Evolutionary conservation across 2,888 invertebrate species (phyloP).

Genomic region (Rotaria macrura): DNA sequence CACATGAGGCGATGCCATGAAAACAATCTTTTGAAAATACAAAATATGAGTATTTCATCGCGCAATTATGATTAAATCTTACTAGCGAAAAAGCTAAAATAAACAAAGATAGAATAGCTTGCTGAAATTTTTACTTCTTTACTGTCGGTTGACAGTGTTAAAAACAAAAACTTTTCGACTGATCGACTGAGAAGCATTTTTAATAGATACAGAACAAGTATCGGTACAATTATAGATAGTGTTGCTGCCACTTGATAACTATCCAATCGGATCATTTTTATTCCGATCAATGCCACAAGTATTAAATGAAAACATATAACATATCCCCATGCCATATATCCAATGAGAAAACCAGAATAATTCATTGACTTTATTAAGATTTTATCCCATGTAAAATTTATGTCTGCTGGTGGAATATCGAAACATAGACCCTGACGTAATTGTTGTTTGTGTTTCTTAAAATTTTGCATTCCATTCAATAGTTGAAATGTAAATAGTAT

Average conservation of each 20-base stretch:
- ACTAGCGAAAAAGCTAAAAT: conserved; percentile 22
- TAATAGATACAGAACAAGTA: background rate
- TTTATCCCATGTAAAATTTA: background rate
- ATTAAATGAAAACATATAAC: conserved; percentile 8
- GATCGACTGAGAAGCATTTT: background rate
- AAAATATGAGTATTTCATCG: too few species aligned
- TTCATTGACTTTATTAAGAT: background rate
- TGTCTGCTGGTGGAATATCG: background rate
- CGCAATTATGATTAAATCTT: background rate
- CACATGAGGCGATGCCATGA: conserved; percentile 3
- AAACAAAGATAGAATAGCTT: background rate
- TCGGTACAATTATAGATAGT: background rate
- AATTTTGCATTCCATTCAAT: conserved; percentile 25
- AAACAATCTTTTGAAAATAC: background rate
- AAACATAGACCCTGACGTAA: background rate
- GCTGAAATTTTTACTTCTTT: background rate
- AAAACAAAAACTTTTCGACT: background rate
- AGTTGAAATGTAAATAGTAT: conserved; percentile 20
- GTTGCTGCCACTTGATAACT: background rate
- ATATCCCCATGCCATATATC: conserved; percentile 20
- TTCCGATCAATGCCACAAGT: background rate
- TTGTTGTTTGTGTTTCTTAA: conserved; percentile 23
- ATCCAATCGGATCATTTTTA: background rate
- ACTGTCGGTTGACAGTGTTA: background rate
- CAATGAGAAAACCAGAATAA: conserved; percentile 15